phyloP scores from a whole-genome alignment of 2,113 vertebrate genomes.

The Cathartes aura region DNA sequence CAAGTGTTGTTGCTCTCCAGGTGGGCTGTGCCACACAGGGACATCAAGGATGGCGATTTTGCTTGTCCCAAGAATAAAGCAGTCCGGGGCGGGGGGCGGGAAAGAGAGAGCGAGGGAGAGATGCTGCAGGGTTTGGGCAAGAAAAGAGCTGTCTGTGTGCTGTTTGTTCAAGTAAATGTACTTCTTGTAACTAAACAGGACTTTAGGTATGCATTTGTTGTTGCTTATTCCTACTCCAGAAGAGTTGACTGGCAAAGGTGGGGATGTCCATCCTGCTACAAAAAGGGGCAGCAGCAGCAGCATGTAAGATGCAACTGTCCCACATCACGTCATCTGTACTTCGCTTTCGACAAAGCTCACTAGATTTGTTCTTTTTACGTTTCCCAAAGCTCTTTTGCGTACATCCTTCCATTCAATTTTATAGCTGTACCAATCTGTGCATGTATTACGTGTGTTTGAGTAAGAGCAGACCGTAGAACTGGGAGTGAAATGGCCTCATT shows the following conservation, averaged over 20 bases:
- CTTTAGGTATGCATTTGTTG: neutral
- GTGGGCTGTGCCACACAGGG: neutral
- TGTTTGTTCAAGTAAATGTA: neutral
- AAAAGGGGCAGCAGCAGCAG: neutral
- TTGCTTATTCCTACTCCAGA: neutral
- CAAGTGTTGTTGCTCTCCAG: neutral
- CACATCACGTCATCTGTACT: neutral
- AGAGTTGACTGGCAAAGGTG: neutral
- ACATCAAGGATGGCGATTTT: neutral
- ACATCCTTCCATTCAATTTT: rapidly evolving
- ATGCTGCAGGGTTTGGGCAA: neutral
- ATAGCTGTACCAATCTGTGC: neutral
- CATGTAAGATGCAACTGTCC: rapidly evolving
- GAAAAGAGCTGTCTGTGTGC: neutral
- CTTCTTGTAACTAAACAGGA: neutral
- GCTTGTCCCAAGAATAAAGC: neutral
- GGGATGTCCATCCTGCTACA: rapidly evolving
- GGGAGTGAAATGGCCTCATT: rapidly evolving
- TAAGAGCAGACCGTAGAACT: neutral
- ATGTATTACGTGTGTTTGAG: neutral
- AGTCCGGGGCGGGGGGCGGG: neutral
- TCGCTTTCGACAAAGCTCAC: neutral
- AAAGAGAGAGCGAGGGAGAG: no score
- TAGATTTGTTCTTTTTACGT: neutral
- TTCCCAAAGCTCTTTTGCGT: neutral